phyloP scores from a whole-genome alignment of 2,113 vertebrate species.

The Isichthys henryi region DNA sequence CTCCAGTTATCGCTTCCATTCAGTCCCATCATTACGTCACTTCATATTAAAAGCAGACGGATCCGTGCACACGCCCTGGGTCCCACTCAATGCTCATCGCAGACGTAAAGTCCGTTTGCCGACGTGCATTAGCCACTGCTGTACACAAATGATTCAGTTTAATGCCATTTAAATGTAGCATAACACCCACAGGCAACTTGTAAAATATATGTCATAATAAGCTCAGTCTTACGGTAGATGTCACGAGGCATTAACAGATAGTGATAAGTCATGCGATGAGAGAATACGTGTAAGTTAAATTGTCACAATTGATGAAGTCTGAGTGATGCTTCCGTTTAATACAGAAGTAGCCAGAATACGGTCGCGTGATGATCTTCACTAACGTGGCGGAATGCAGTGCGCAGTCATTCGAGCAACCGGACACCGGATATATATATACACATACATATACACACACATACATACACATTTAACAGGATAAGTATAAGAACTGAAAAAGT shows the following conservation, averaged over 20 bases:
- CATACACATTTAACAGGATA: too few species aligned
- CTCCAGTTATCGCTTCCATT: neutral
- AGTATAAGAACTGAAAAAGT: neutral
- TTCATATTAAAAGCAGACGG: neutral
- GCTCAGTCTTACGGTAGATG: neutral
- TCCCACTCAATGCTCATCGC: neutral
- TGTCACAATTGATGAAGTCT: neutral
- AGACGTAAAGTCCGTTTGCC: neutral
- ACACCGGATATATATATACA: too few species aligned
- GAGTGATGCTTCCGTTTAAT: neutral
- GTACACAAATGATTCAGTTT: neutral
- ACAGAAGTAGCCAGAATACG: neutral
- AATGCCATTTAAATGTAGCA: neutral
- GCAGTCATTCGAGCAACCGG: neutral
- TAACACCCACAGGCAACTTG: neutral
- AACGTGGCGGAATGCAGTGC: neutral
- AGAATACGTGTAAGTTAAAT: neutral
- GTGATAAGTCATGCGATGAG: neutral
- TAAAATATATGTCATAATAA: constrained; percentile 3
- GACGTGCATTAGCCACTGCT: neutral
- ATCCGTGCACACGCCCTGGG: too few species aligned
- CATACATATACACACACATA: too few species aligned
- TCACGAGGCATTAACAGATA: neutral
- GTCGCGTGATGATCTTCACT: neutral
- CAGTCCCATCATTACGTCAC: neutral